A percentile compares a stretch with the other conserved stretches of the same genome.
These are phyloP conservation scores for Orthonyx spaldingii DNA, from an alignment of 2,113 vertebrate species.

Conservation along the genomic window DNA sequence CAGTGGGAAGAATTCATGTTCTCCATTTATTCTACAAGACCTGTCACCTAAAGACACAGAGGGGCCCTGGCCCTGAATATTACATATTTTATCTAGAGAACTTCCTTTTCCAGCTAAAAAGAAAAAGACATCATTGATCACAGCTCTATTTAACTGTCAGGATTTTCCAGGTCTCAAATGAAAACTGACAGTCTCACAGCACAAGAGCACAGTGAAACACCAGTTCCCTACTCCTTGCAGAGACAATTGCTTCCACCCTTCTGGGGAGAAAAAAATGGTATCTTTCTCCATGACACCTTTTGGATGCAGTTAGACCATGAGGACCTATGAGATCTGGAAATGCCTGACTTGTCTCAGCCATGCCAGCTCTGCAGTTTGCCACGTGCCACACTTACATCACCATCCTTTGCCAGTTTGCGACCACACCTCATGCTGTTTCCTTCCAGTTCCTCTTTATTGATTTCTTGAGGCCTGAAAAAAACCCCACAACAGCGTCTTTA, in stretches of 20 bases:
- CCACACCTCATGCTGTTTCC: constrained; percentile 94
- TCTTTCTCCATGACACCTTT: background rate
- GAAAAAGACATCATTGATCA: background rate
- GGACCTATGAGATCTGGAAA: background rate
- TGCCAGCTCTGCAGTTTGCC: background rate
- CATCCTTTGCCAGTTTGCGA: constrained; percentile 92
- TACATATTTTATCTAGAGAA: background rate
- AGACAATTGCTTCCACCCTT: background rate
- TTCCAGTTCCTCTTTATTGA: constrained; percentile 93
- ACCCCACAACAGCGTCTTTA: background rate
- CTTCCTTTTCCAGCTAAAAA: background rate
- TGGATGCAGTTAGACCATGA: background rate
- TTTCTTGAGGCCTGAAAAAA: constrained; percentile 86
- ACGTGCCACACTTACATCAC: constrained; percentile 84
- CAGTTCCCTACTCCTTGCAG: background rate
- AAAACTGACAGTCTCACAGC: background rate
- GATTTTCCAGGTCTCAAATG: background rate
- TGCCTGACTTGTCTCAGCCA: background rate
- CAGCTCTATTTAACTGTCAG: background rate
- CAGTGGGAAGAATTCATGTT: background rate
- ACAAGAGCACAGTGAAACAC: background rate
- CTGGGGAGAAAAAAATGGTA: background rate
- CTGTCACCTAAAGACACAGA: background rate
- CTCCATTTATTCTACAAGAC: background rate
- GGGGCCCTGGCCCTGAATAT: background rate